Evolutionary conservation across 2,888 invertebrate species (phyloP), one percentile per base, ranked within the genome.

Genomic region (Mimas tiliae): DNA sequence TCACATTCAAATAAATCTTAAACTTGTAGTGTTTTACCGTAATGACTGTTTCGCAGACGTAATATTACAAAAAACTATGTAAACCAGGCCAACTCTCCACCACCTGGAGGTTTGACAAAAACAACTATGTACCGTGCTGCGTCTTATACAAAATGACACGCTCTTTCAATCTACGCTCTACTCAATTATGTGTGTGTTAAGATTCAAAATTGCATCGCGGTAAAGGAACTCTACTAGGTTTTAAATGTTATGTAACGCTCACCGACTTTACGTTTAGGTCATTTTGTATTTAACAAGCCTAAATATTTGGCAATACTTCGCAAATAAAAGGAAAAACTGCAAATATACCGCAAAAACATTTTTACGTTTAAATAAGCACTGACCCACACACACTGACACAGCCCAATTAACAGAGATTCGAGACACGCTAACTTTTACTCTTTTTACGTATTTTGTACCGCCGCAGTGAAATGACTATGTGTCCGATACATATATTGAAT

Each of bases 1-100:
- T 45, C 45, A 11, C 45, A 53, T 34, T 53, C 38, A 11, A 58
- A 58, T 38, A 21, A 38, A 19, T 42, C 19, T 58, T 58, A 19
- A 42, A 42, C 4, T 16, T 11, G 27, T 27, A 19, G 14, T 6
- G 16, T 12, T 58, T 12, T 21, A 58, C 19, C 19, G 19, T 58
- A 58, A 58, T 58, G 11, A 38, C 19, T 38, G 19, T 38, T 58
- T 8, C 50, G 34, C 33, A 27, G 33, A 38, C 58, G 58, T 38
- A 58, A 58, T 38, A 6, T 33, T 19, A 21, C 55, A 58, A 58
- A 58, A 27, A 58, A 42, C 42, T 38, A 58, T 58, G 58, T 58
- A 58, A 58, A 58, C 58, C 58, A 58, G 58, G 58, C 58, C 58
- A 58, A 11, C 58, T 12, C 42, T 6, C 19, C 19, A 11, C 19